These are phyloP conservation scores for Aramus guarauna DNA, from an alignment of 2,113 vertebrate species.

Conservation along the genomic window DNA sequence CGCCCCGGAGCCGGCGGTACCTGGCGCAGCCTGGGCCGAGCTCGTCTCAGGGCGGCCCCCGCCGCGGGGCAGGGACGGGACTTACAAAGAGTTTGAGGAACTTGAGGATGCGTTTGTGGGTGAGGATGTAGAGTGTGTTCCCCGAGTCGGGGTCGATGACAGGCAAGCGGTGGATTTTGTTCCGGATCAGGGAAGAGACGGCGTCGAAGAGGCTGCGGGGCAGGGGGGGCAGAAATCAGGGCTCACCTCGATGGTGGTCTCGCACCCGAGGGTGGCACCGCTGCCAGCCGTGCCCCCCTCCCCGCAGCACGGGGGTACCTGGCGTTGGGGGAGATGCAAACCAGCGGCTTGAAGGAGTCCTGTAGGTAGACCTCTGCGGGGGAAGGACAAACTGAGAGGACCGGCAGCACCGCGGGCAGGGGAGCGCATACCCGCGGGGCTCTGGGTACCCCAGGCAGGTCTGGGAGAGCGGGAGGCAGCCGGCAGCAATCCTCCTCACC, in stretches of 20 bases:
- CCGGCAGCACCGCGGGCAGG: accelerated
- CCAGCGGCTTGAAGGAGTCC: constrained; percentile 95
- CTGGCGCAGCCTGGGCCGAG: background rate
- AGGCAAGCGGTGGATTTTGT: constrained; percentile 96
- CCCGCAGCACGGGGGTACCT: constrained; percentile 70
- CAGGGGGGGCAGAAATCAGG: background rate
- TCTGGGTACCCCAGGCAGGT: accelerated
- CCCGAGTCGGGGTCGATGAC: constrained; percentile 94
- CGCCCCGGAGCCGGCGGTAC: background rate
- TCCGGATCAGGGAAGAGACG: constrained; percentile 90
- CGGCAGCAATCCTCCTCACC: constrained; percentile 65
- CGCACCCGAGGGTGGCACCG: accelerated
- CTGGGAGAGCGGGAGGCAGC: accelerated
- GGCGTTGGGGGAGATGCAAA: constrained; percentile 94
- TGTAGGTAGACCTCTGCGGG: constrained; percentile 90
- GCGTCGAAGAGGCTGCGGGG: constrained; percentile 91
- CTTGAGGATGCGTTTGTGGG: constrained; percentile 98
- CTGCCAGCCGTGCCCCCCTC: background rate
- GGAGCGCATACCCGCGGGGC: accelerated
- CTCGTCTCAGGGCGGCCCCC: accelerated
- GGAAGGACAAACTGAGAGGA: background rate
- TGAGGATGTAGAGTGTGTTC: constrained; percentile 96
- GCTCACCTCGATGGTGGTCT: background rate
- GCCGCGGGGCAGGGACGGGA: background rate
- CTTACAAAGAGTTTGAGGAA: constrained; percentile 98